phyloP scores from a whole-genome alignment of 2,888 invertebrate species.

The Pristionchus exspectatus region DNA sequence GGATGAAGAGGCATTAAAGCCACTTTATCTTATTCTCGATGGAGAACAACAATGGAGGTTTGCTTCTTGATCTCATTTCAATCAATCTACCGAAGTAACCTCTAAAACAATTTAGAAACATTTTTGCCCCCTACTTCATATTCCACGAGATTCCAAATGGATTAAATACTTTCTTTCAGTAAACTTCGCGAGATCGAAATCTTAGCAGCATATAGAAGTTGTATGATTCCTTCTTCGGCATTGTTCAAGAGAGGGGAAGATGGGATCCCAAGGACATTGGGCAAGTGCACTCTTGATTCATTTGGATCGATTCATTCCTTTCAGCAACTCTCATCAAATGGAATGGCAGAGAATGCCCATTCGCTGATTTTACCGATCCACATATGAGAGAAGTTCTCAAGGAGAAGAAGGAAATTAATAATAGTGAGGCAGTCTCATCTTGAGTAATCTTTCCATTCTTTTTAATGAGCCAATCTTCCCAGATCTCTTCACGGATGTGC shows the following conservation, averaged over 20 bases:
- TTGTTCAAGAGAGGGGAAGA: slow-evolving; percentile 5
- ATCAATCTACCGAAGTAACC: too few relatives aligned
- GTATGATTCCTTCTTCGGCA: background rate
- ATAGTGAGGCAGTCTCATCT: background rate
- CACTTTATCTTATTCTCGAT: too few relatives aligned
- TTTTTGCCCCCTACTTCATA: too few relatives aligned
- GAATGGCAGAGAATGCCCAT: slow-evolving; percentile 20
- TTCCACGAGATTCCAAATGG: too few relatives aligned
- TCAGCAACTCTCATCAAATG: background rate
- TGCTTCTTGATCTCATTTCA: too few relatives aligned
- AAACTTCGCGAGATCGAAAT: background rate
- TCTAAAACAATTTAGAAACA: too few relatives aligned
- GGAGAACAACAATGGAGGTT: too few relatives aligned
- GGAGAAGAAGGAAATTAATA: background rate
- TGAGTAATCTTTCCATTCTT: background rate
- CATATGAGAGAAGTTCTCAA: background rate
- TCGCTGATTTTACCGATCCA: slow-evolving; percentile 11
- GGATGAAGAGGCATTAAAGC: too few relatives aligned
- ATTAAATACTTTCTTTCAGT: background rate
- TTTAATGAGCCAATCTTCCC: background rate
- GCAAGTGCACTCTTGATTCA: background rate
- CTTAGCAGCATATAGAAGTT: background rate
- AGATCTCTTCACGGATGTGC: background rate
- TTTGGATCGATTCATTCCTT: background rate
- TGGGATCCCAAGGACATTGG: background rate